phyloP scores from a whole-genome alignment of 2,113 vertebrate genomes.

The Alethe diademata region DNA sequence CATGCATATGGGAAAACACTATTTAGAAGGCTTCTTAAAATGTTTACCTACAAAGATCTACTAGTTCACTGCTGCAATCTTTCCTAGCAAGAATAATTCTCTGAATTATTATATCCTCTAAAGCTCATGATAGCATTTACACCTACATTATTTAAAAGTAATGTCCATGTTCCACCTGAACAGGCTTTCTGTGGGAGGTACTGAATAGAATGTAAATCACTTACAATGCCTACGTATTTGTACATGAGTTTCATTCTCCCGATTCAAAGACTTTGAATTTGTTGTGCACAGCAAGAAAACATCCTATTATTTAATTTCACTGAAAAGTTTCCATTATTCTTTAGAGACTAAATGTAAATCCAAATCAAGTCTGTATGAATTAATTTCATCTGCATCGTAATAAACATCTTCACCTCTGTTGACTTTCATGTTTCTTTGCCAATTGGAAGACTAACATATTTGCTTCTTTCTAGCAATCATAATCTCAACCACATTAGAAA shows the following conservation, averaged over 20 bases:
- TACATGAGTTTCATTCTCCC: background rate
- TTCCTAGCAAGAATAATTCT: background rate
- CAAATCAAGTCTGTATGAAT: background rate
- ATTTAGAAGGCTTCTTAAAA: background rate
- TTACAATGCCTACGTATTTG: background rate
- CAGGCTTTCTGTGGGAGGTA: background rate
- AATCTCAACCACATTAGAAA: background rate
- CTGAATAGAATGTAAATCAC: background rate
- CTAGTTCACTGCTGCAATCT: background rate
- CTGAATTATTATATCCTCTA: background rate
- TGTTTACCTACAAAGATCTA: constrained; percentile 2
- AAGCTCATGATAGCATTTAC: background rate
- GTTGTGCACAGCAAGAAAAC: background rate
- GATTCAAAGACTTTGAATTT: background rate
- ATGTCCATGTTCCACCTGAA: background rate
- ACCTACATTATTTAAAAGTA: background rate
- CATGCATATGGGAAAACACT: background rate
- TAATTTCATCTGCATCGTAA: background rate
- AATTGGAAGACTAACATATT: background rate
- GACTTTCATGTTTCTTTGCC: background rate
- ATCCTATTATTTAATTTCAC: background rate
- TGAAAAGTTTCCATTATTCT: background rate
- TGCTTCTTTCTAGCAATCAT: background rate
- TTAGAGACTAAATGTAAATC: background rate
- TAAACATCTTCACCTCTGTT: background rate